These are phyloP conservation scores for Epinotia bilunana DNA, from an alignment of 2,888 invertebrate species.

Conservation along the genomic window DNA sequence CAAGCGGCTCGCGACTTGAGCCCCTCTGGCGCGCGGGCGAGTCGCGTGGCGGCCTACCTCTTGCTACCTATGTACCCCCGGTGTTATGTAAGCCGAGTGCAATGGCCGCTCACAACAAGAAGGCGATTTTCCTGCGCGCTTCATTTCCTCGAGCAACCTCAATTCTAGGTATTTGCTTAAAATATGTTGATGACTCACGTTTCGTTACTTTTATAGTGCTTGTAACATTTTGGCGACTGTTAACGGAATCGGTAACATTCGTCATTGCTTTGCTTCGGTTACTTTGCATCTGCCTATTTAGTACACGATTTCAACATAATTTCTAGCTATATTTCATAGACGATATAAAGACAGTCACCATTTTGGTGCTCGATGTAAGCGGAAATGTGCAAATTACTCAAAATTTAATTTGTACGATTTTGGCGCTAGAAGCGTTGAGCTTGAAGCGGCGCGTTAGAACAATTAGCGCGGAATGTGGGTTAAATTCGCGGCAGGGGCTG, in stretches of 20 bases:
- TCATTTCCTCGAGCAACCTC: constrained; percentile 63
- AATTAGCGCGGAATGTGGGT: constrained; percentile 78
- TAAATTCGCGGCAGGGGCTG: constrained; percentile 68
- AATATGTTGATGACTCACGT: constrained; percentile 62
- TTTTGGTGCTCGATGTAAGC: neutral
- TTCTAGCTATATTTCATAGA: neutral
- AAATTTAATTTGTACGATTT: neutral
- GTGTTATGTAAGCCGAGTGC: constrained; percentile 81
- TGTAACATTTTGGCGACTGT: constrained; percentile 54
- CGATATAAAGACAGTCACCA: neutral
- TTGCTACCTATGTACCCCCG: constrained; percentile 77
- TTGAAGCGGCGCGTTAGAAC: constrained; percentile 66
- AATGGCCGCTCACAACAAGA: constrained; percentile 77
- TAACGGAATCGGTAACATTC: constrained; percentile 45
- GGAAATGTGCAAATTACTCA: neutral
- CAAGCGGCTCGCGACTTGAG: constrained; percentile 55
- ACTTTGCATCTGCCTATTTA: neutral
- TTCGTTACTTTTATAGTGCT: constrained; percentile 53
- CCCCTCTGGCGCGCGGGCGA: constrained; percentile 48
- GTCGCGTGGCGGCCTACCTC: constrained; percentile 66
- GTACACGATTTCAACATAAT: neutral
- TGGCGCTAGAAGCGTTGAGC: neutral
- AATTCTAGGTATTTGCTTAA: constrained; percentile 59
- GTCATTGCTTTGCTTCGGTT: neutral
- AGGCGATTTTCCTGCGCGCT: constrained; percentile 64